Evolutionary conservation across 92 coral and sea anemone genomes (phyloP), one percentile per base, ranked within the genome.

Genomic region (Actinostola sp.): DNA sequence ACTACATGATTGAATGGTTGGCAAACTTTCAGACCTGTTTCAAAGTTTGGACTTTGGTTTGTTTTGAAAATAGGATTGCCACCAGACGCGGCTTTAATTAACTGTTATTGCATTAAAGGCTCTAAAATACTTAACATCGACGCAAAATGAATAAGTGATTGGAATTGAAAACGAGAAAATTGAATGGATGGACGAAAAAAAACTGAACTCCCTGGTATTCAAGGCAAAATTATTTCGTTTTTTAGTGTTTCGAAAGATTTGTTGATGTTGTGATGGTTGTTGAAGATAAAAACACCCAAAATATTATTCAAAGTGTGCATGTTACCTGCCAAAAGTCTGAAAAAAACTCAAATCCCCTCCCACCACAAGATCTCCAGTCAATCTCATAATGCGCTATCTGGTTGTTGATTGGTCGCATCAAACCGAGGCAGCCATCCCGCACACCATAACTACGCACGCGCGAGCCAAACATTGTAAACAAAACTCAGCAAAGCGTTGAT

Each of bases 351-450:
- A 19, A 39, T 39, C 24, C 8, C 2, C 45, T 16, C 20, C 17
- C 13, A 64, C 81, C 81, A 41, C 81, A 75, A 46, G 64, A 36
- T 32, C 57, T n/a, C 54, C 43, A 73, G 43, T 54, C 29, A 61
- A 29, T 39, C 26, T 36, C 35, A 38, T 54, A 26, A 54, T 54
- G 26, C 32, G 20, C 33, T 8, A 39, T 26, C 21, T 32, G 10
- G 71, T 5, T 24, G 45, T 39, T 61, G 81, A 90, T 90, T 87
- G 92, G 96, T 57, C 58, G 54, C 89, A 20, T 66, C 53, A 85
- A 26, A 78, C 21, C 75, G 96, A 90, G 96, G 79, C 61, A 51
- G 61, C 33, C 36, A 31, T 46, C 72, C 69, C 72, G 81, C 54
- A 39, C 61, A 20, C 24, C 38, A 15, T 51, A 19, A 35, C 60